Evolutionary conservation across 2,888 invertebrate species (phyloP), one percentile per base, ranked within the genome.

Genomic region (Busseola fusca): DNA sequence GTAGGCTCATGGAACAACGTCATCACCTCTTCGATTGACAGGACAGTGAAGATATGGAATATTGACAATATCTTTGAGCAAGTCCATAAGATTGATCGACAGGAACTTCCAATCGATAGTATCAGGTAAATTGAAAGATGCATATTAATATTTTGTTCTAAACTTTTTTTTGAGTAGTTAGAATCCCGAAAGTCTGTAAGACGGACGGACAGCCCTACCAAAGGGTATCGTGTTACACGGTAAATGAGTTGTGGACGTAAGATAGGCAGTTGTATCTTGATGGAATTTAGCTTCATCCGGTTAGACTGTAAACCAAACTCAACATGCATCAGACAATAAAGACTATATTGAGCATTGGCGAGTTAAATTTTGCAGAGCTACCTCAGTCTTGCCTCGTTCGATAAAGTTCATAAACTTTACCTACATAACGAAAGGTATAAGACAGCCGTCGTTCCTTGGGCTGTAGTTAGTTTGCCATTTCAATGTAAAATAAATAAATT

Each of bases 41-140:
- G 99, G 75, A 99, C 99, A 0, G 99, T 99, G 12, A 99, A 99
- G 96, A 99, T 99, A 7, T 99, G 99, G 99, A 99, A 99, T 91
- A 99, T 99, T 71, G 99, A 99, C 92, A 99, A 99, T 91, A 99
- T 99, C 82, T 99, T 99, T 88, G 99, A 99, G 90, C 99, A 99
- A 92, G 99, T 99, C 0, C 99, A 99, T 89, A 98, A 98, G 56
- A 99, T 99, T 81, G 98, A 99, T 88, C 96, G 99, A 14, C 99
- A 99, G 90, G 99, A 99, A 89, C 95, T 99, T 74, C 98, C 99
- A 84, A 98, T 99, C 74, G 99, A 99, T 91, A 97, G 97, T 34
- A 98, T 99, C 63, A 97, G 98, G 98, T 98, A 54, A 62, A 10
- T 21, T 27, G 57, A 30, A 18, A 54, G 27, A 12, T 21, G 5